Percentiles rank a stretch among this genome's conserved stretches.
Conservation (phyloP, 2,888 invertebrate genomes). For the Drosophila leonis region DNA sequence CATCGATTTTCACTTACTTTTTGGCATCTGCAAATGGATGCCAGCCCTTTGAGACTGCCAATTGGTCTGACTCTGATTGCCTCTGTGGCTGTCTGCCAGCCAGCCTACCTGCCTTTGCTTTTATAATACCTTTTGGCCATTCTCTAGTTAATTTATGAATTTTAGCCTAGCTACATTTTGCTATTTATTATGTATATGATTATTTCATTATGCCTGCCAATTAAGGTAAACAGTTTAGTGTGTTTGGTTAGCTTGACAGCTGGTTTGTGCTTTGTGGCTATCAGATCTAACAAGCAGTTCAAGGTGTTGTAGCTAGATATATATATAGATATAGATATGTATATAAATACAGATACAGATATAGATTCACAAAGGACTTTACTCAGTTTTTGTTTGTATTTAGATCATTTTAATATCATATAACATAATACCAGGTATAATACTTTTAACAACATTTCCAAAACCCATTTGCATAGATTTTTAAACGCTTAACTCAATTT, state of each 20-base stretch:
- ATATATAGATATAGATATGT: neutral
- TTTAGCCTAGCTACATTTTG: slow-evolving; percentile 22
- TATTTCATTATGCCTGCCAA: slow-evolving; percentile 48
- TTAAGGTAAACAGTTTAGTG: slow-evolving; percentile 30
- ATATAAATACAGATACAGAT: neutral
- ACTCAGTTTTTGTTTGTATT: no score
- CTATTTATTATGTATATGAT: slow-evolving; percentile 38
- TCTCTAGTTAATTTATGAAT: slow-evolving; percentile 31
- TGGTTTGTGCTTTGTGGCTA: neutral
- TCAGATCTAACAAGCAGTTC: neutral
- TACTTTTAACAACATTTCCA: neutral
- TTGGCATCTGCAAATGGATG: neutral
- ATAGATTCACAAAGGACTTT: neutral
- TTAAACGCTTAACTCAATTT: slow-evolving; percentile 4
- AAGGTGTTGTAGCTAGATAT: neutral
- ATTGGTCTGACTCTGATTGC: slow-evolving; percentile 47
- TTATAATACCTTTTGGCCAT: neutral
- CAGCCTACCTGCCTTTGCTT: neutral
- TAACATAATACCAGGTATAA: neutral
- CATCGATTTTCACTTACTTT: slow-evolving; percentile 32
- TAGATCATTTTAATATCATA: neutral
- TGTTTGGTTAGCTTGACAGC: neutral
- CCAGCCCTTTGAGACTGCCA: slow-evolving; percentile 28
- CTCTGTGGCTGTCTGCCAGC: slow-evolving; percentile 17
- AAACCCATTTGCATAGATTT: slow-evolving; percentile 10